Evolutionary conservation across 2,113 vertebrate species (phyloP), one percentile per base, ranked within the genome.

Genomic region (Eublepharis macularius): DNA sequence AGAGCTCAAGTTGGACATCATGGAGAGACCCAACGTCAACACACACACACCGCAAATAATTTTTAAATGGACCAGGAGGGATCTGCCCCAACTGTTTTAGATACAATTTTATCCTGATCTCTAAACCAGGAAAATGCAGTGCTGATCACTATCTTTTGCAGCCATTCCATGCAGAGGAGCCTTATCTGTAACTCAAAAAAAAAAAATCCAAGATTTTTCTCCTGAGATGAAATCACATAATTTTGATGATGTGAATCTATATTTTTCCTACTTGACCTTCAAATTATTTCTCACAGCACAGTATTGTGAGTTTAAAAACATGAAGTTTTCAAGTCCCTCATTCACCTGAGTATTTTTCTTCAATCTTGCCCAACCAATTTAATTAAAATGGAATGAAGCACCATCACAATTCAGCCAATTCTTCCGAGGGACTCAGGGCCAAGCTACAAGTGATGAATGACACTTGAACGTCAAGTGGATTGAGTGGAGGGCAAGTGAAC

Each of bases 321-420:
- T 39, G 70, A 79, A 49, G 24, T 66, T 82, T 57, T 82, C 75
- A 6, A 12, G 36, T 63, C 36, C 79, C 57, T 83, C 84, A 6
- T 29, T 1, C 0, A 89, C 83, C 84, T 79, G 11, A 39, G 19
- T 4, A 90, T 77, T 80, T 94, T 90, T 76, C 81, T 54, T n/a
- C 11, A 0, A 4, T 3, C 26, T 51, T n/a, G 74, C 26, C 49
- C 19, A 43, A 74, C 7, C 5, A 72, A 88, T 86, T 92, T 87
- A 91, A 90, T 91, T 92, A 91, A 94, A 93, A 93, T 91, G 89
- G 81, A 93, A 83, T 51, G 26, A 90, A 87, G 82, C 63, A 78
- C 73, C 88, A 77, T 78, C 45, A 82, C 82, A 90, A 94, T 91
- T 76, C 80, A 86, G 83, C 14, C 82, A 24, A 47, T 7, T 81